Evolutionary conservation across 2,113 vertebrate genomes (phyloP), one percentile per base, ranked within the genome.

Genomic region (Anseranas semipalmata): DNA sequence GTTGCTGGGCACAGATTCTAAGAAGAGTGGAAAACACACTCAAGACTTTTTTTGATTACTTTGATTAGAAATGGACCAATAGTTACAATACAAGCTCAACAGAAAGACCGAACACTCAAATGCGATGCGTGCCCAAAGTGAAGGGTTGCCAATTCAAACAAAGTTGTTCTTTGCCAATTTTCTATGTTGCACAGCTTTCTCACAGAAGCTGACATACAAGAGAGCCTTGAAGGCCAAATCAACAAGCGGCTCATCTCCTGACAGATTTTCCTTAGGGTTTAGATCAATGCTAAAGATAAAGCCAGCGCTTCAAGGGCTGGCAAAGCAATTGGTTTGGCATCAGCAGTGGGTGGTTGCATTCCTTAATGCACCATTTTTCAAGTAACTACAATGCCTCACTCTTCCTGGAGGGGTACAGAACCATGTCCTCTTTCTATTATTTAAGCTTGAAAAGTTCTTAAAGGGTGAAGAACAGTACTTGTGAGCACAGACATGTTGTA

Each of bases 101-200:
- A 77, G 35, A 72, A 67, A 77, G 65, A 56, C 17, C 32, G 58
- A 72, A 45, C 20, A 46, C 20, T 72, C 2, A 3, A 45, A 59
- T 10, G 21, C 33, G 59, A 35, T 2, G 3, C 0, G 0, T 37
- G 67, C 17, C 60, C 55, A 74, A 74, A 53, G 0, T 2, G 58
- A 92, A 55, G 30, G 10, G 37, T 3, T 70, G 41, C 58, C 63
- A 85, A 81, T 41, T 43, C 32, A 77, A 67, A 62, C 14, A 20
- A 76, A 72, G 52, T 10, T 30, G 10, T 59, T 53, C 62, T 50
- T 85, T 66, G 70, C 45, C 80, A 72, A 7, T 32, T 56, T 66
- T n/a, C 59, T 37, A 6, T 3, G 8, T 67, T 39, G 65, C 65
- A 60, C 35, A 76, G 45, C 32, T 89, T 81, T 89, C 52, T 65